Percentiles rank a stretch among this genome's conserved stretches.
Conservation (phyloP, 2,888 invertebrate species). For the Alloplasta piceator region DNA sequence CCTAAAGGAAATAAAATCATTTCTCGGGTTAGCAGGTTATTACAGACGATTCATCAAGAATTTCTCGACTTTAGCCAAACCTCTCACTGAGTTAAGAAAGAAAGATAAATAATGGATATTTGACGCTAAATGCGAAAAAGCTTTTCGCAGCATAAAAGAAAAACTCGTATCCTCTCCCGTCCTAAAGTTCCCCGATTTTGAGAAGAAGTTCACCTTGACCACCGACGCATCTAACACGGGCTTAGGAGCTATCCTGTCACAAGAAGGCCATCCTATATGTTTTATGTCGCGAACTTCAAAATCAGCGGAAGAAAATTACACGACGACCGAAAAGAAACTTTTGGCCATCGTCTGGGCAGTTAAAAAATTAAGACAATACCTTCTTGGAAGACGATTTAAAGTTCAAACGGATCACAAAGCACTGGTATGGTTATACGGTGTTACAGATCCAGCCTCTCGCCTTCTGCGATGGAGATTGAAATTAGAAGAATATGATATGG, state of each 20-base stretch:
- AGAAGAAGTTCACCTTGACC: conserved; percentile 69
- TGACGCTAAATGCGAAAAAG: conserved; percentile 16
- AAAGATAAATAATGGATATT: conserved; percentile 34
- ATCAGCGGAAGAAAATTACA: conserved; percentile 57
- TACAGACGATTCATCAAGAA: not conserved
- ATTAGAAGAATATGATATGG: conserved; percentile 43
- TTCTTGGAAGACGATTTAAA: conserved; percentile 27
- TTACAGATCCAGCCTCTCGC: conserved; percentile 28
- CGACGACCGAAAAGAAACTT: conserved; percentile 29
- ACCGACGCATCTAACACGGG: conserved; percentile 75
- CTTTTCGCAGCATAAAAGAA: conserved; percentile 22
- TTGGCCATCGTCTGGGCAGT: conserved; percentile 65
- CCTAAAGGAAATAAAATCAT: conserved; percentile 5
- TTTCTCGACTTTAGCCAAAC: conserved; percentile 58
- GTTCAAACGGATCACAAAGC: conserved; percentile 41
- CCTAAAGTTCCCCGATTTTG: conserved; percentile 71
- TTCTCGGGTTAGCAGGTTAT: not conserved
- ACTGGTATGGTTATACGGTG: conserved; percentile 18
- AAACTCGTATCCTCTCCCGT: conserved; percentile 22
- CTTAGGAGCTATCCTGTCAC: conserved; percentile 74
- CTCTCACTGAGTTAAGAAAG: conserved; percentile 34
- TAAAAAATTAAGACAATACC: conserved; percentile 61
- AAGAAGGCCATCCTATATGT: conserved; percentile 76
- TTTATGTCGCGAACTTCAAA: conserved; percentile 73
- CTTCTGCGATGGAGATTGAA: conserved; percentile 42